Evolutionary conservation across 1,140 invertebrate genomes (phyloP), one percentile per base, ranked within the genome.

Genomic region (Apolygus lucorum): DNA sequence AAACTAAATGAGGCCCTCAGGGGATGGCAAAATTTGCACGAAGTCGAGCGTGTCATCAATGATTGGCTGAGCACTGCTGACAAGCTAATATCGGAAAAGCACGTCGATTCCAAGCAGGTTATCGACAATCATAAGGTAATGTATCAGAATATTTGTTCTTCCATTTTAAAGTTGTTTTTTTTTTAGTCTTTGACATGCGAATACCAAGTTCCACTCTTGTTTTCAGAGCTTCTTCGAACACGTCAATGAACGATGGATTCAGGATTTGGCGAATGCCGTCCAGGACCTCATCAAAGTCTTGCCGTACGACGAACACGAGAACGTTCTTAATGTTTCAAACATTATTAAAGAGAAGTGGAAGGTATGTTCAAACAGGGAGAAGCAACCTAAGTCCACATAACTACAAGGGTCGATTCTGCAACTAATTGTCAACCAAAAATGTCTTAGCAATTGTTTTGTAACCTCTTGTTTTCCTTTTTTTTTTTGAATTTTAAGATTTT

Each of bases 31-130:
- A 88, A 89, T 71, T 94, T 91, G 76, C 85, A 87, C 26, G 88
- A 90, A 72, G 88, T 88, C 75, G 88, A 92, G 76, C 81, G 87
- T 29, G 83, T 87, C 2, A 87, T 96, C 0, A 87, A 87, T 25
- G 91, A 93, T 68, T 96, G 93, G 92, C 80, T 96, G 0, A 86
- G 88, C 0, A 85, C 87, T 54, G 93, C 93, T 0, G 90, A 95
- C 72, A 86, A 87, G 13, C 79, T 95, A 28, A 84, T 96, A 1
- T 84, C 86, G 28, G 92, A 96, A 74, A 89, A 87, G 75, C 85
- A 89, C 21, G 69, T 71, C 62, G 74, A 74, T 49, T 74, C 74
- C 11, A 70, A 68, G 54, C 66, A 72, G 63, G 70, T 66, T 28
- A 66, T 76, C 49, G 72, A 80, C 78, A 77, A 75, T 29, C 83